These are phyloP conservation scores for Callyntrura sp. DNA, from an alignment of 2,888 invertebrate species.

Conservation along the genomic window DNA sequence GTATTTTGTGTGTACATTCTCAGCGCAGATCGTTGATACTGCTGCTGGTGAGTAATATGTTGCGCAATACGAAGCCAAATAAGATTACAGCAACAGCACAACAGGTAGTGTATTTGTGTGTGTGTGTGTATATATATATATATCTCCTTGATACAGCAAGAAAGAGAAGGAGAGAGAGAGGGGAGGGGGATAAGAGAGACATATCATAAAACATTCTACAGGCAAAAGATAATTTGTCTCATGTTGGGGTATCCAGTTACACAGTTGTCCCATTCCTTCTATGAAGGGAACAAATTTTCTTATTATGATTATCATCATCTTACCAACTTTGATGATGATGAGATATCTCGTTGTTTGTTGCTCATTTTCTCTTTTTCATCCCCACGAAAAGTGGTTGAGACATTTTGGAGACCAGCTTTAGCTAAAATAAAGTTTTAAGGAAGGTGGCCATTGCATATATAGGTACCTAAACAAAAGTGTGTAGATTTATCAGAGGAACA, in stretches of 20 bases:
- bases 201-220: constrained; percentile 69
- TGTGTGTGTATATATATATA: too few relatives aligned
- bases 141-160: too few relatives aligned
- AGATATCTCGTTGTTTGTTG: constrained; percentile 64
- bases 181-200: constrained; percentile 29
- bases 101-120: constrained; percentile 38
- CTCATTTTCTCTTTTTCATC: constrained; percentile 53
- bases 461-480: background rate
- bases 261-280: constrained; percentile 75
- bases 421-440: background rate
- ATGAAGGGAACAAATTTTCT: constrained; percentile 68
- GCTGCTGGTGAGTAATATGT: background rate
- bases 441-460: background rate
- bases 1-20: background rate
- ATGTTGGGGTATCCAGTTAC: constrained; percentile 76
- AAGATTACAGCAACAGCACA: constrained; percentile 49
- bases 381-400: constrained; percentile 64
- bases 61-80: constrained; percentile 41
- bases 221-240: constrained; percentile 77
- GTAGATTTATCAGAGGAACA: constrained; percentile 11
- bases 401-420: constrained; percentile 72
- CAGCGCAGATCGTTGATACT: background rate
- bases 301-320: constrained; percentile 76
- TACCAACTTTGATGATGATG: constrained; percentile 55
- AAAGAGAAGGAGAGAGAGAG: too few relatives aligned